Evolutionary conservation across 2,797 vertebrate genomes (phyloP).

Genomic region (Anisognathus igniventris): DNA sequence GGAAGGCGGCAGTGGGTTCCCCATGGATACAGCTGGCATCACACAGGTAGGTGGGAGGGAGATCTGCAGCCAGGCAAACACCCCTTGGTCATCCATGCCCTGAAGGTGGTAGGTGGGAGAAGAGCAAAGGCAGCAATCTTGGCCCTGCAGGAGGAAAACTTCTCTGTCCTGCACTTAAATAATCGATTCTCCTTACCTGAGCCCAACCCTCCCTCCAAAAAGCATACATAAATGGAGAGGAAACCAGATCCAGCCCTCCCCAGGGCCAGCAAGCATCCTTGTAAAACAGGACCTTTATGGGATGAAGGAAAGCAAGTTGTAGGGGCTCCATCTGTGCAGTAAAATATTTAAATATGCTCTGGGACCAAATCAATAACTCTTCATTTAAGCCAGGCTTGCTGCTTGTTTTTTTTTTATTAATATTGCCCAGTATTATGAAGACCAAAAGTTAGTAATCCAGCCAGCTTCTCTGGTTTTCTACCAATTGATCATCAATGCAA

Average conservation of each 20-base stretch:
- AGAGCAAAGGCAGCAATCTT: neutral
- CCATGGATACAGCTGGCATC: neutral
- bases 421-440: neutral
- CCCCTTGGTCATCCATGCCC: accelerated
- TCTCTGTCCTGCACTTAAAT: neutral
- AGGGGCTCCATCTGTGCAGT: conserved; percentile 12
- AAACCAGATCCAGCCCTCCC: conserved; percentile 11
- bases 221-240: neutral
- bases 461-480: neutral
- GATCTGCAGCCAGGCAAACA: neutral
- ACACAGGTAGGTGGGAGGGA: neutral
- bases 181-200: conserved; percentile 7
- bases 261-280: conserved; percentile 23
- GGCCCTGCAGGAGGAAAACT: neutral
- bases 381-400: neutral
- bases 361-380: conserved; percentile 6
- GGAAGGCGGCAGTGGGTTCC: neutral
- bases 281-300: conserved; percentile 21
- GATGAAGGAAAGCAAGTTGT: conserved; percentile 5
- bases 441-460: neutral
- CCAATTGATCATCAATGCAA: neutral
- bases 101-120: neutral
- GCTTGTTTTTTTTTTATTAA: neutral
- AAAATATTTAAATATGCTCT: conserved; percentile 27
- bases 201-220: neutral